These are phyloP conservation scores for Pseudochaenichthys georgianus DNA, from an alignment of 2,797 vertebrate species.

Conservation along the genomic window DNA sequence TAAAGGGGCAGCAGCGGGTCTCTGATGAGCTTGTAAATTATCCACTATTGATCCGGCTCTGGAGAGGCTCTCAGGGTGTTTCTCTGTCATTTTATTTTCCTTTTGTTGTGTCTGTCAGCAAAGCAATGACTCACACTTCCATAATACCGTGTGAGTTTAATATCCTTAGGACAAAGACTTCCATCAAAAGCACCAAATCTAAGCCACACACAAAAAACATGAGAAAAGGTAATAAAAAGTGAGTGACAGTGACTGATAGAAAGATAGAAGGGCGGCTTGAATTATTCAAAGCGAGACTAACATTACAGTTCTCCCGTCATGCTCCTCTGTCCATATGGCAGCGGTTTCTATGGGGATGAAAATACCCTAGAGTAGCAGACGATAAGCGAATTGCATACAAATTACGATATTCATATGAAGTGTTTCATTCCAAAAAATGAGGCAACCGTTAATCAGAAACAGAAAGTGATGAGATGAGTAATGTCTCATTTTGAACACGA, in stretches of 20 bases:
- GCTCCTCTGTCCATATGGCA: slow-evolving; percentile 15
- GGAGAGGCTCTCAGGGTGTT: slow-evolving; percentile 20
- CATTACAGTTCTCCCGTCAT: slow-evolving; percentile 31
- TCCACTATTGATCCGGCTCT: slow-evolving; percentile 47
- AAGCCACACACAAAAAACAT: neutral
- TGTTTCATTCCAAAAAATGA: slow-evolving; percentile 43
- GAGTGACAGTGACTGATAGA: slow-evolving; percentile 11
- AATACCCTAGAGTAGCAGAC: slow-evolving; percentile 8
- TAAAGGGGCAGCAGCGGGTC: slow-evolving; percentile 26
- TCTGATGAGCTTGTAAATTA: slow-evolving; percentile 56
- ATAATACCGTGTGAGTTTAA: slow-evolving; percentile 9
- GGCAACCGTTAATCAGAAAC: slow-evolving; percentile 10
- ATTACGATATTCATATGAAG: slow-evolving; percentile 36
- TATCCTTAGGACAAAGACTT: slow-evolving; percentile 21
- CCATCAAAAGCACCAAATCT: slow-evolving; percentile 13
- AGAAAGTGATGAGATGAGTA: slow-evolving; percentile 52
- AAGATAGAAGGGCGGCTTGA: neutral
- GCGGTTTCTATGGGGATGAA: slow-evolving; percentile 34
- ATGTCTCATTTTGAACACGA: slow-evolving; percentile 34
- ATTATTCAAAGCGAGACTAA: slow-evolving; percentile 14
- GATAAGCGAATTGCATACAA: slow-evolving; percentile 7
- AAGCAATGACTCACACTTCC: slow-evolving; percentile 34
- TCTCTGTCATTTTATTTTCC: slow-evolving; percentile 46
- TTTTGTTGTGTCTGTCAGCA: slow-evolving; percentile 27
- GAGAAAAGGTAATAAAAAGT: neutral